Conservation (phyloP, 2,113 vertebrate species). For the Coracopsis vasa region DNA sequence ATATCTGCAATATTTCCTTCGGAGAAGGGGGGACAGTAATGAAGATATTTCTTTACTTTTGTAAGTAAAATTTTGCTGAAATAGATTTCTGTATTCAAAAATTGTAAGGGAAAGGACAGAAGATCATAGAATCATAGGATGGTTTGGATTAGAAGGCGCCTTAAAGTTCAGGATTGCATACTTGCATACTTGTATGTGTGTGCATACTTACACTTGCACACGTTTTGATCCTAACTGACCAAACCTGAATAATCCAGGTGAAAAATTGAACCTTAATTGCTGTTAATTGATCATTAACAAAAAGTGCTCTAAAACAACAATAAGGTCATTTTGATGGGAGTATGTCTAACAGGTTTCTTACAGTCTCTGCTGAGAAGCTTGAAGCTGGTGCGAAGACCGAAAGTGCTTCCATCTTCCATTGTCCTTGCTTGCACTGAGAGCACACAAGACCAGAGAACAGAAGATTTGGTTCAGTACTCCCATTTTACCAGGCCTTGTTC, state of each 20-base stretch:
- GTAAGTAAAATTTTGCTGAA: neutral
- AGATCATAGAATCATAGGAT: neutral
- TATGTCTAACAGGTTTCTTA: neutral
- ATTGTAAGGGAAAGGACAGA: neutral
- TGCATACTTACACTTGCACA: neutral
- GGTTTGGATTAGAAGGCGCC: neutral
- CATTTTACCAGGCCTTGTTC: neutral
- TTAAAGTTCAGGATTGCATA: neutral
- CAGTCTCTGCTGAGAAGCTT: neutral
- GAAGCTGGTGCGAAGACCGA: neutral
- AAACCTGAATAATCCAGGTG: neutral
- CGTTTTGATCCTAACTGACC: neutral
- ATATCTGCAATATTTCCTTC: neutral
- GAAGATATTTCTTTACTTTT: neutral
- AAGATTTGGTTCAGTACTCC: neutral
- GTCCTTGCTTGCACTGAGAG: neutral
- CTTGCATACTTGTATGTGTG: neutral
- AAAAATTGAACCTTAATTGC: neutral
- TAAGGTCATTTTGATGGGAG: neutral
- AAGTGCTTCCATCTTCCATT: neutral
- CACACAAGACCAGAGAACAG: neutral
- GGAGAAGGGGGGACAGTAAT: neutral
- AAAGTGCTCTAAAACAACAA: neutral
- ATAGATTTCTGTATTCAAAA: neutral
- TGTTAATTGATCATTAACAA: neutral